Conservation (phyloP, 2,797 vertebrate species). For the Pelochelys cantorii region DNA sequence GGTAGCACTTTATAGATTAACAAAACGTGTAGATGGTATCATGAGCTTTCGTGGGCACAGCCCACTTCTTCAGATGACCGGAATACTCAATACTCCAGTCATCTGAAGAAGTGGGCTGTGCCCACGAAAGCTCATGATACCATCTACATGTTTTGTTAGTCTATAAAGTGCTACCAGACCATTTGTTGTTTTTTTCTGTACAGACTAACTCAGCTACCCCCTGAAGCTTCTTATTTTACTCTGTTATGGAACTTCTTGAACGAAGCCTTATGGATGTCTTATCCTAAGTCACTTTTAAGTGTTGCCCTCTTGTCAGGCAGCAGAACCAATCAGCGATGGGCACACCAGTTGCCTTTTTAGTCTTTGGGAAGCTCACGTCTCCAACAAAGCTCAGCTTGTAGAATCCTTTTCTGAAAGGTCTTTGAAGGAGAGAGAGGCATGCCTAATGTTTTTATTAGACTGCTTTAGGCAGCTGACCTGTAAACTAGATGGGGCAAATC, state of each 20-base stretch:
- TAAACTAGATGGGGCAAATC: background rate
- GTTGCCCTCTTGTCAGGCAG: background rate
- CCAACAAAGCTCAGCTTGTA: background rate
- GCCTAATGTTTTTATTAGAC: background rate
- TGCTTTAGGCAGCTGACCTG: background rate
- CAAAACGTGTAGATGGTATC: no score
- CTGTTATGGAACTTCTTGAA: background rate
- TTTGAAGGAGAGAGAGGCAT: background rate
- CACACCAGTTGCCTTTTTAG: background rate
- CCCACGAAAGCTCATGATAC: no score
- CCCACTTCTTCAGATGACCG: no score
- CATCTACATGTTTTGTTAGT: no score
- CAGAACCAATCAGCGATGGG: background rate
- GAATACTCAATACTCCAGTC: no score
- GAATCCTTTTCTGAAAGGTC: background rate
- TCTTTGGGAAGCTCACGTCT: background rate
- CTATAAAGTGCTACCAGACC: no score
- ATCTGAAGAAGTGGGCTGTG: no score
- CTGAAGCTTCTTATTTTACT: no score
- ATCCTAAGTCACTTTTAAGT: background rate
- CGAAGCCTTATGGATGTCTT: background rate
- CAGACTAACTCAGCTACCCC: no score
- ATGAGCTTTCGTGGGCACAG: no score
- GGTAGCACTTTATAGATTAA: no score
- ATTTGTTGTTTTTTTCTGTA: no score